Evolutionary conservation across 2,797 vertebrate species (phyloP).

Genomic region (Anguilla pacifica): DNA sequence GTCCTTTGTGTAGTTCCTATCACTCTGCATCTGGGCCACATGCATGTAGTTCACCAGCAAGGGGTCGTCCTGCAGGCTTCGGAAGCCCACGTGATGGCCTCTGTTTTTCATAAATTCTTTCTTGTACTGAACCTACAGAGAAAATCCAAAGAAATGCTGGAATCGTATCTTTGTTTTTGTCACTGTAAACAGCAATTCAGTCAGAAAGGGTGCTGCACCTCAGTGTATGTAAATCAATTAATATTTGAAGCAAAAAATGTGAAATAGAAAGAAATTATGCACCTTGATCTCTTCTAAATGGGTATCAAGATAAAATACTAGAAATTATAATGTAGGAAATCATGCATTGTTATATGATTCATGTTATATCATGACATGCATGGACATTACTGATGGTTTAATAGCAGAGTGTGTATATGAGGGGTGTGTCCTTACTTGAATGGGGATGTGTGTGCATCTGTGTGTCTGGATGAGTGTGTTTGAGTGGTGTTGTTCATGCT

Average conservation of each 20-base stretch:
- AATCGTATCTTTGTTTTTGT: slow-evolving; percentile 17
- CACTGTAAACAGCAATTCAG: not conserved
- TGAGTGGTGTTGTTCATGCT: no score
- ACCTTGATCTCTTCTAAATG: not conserved
- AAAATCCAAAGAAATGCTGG: slow-evolving; percentile 32
- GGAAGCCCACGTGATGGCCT: slow-evolving; percentile 88
- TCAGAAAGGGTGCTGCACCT: not conserved
- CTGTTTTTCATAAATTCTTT: slow-evolving; percentile 81
- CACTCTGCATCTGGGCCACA: slow-evolving; percentile 86
- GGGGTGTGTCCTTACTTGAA: no score
- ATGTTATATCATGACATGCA: not conserved
- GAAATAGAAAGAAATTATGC: not conserved
- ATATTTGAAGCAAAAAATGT: not conserved
- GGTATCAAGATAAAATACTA: not conserved
- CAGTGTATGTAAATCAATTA: not conserved
- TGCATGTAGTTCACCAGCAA: slow-evolving; percentile 89
- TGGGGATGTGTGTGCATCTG: no score
- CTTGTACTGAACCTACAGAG: slow-evolving; percentile 81
- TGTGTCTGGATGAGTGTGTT: no score
- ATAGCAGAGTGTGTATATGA: no score
- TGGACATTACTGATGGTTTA: not conserved
- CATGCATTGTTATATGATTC: not conserved
- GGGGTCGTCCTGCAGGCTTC: slow-evolving; percentile 86
- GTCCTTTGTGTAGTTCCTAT: slow-evolving; percentile 87
- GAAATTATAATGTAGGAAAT: not conserved